Percentiles rank a stretch among this genome's conserved stretches.
Conservation (phyloP, 2,888 invertebrate species). For the Eupithecia insigniata region DNA sequence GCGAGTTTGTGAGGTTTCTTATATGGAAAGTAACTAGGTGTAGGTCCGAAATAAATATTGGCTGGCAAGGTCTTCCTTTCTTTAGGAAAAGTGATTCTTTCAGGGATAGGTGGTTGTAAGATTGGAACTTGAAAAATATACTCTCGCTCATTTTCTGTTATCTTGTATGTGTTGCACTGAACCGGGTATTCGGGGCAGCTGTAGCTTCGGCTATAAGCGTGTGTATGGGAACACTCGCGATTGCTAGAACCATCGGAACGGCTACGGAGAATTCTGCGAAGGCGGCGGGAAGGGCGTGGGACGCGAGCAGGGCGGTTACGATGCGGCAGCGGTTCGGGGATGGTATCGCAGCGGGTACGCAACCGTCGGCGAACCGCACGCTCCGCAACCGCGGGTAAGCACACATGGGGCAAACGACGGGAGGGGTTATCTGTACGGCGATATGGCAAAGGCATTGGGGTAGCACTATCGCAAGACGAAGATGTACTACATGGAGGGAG, state of each 20-base stretch:
- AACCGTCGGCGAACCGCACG: conserved; percentile 58
- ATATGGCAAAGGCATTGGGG: conserved; percentile 53
- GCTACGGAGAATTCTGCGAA: conserved; percentile 65
- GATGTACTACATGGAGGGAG: conserved; percentile 68
- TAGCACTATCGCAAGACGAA: conserved; percentile 73
- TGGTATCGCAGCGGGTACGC: conserved; percentile 46
- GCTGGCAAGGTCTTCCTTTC: conserved; percentile 45
- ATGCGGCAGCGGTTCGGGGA: conserved; percentile 40
- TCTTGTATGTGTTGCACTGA: conserved; percentile 63
- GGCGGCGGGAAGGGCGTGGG: conserved; percentile 57
- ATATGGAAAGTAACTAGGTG: conserved; percentile 32
- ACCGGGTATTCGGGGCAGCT: conserved; percentile 69
- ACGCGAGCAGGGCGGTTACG: conserved; percentile 58
- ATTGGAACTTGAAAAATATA: conserved; percentile 58
- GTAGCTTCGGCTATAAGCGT: conserved; percentile 65
- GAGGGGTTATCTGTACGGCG: conserved; percentile 48
- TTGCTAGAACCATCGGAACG: conserved; percentile 64
- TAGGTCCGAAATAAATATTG: conserved; percentile 47
- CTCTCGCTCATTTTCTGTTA: conserved; percentile 63
- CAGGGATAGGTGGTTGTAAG: conserved; percentile 23
- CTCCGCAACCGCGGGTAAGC: conserved; percentile 58
- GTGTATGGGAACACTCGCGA: conserved; percentile 57
- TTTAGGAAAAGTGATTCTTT: conserved; percentile 27
- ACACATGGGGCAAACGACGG: conserved; percentile 61
- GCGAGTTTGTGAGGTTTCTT: conserved; percentile 37